Base-by-base conservation (phyloP, 2,113 vertebrate species). In the Colinus virginianus region DNA sequence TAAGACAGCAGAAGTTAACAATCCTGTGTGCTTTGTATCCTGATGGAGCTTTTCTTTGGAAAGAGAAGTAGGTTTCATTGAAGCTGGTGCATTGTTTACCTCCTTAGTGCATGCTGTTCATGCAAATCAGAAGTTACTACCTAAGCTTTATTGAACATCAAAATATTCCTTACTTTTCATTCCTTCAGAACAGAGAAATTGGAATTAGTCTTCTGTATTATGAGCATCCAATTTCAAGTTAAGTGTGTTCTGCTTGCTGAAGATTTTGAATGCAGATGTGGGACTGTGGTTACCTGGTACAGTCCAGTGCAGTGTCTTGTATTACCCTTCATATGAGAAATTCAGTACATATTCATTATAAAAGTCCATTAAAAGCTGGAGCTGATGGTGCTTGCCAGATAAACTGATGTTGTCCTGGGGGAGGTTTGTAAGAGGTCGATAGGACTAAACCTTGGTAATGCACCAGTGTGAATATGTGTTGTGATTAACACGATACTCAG, bases 401-500 rank as follows among this genome's bases (percentile, higher is more conserved):
- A 77, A 84, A 55, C 30, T 8, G 22, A 3, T 46, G 28, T 30
- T 43, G 48, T 76, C 5, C 4, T 21, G 25, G 25, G 30, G 25
- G 18, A 53, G 32, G 22, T 23, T 84, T 70, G 26, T 51, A 28
- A 58, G n/a, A 51, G 46, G 23, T 58, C 25, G 48, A 3, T 2
- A 14, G 28, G 42, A 28, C 38, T 1, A 42, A 58, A 12, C 78
- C 11, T 19, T 53, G 9, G 23, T 22, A 68, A 21, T 49, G 21
- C 21, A 13, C 45, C 11, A 2, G 1, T 34, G 46, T 8, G 22
- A 68, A 36, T 40, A 19, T 55, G 7, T 55, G 53, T 56, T 63
- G 7, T 42, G 4, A 36, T 2, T 71, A 43, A 45, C 0, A 0
- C 8, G 8, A 3, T 9, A 5, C 30, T 51, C 58, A 22, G 13